phyloP scores from a whole-genome alignment of 2,797 vertebrate genomes.

The Liasis olivaceus region DNA sequence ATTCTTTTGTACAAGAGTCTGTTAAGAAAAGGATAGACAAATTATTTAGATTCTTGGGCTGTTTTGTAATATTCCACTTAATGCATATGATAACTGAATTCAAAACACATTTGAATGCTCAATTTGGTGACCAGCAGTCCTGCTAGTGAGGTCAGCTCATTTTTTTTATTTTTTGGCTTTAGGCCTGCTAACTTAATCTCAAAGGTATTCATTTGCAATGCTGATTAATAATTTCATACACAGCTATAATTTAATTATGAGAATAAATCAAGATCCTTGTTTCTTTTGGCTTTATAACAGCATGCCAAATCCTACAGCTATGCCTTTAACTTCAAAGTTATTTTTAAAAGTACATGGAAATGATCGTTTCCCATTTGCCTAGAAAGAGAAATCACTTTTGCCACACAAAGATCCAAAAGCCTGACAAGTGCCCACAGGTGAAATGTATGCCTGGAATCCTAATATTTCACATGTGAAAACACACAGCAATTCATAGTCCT shows the following conservation, averaged over 20 bases:
- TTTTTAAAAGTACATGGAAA: not conserved
- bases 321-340: not conserved
- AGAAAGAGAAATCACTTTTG: not conserved
- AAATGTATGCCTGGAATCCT: too few relatives aligned
- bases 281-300: not conserved
- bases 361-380: not conserved
- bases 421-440: not conserved
- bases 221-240: not conserved
- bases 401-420: not conserved
- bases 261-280: not conserved
- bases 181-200: too few relatives aligned
- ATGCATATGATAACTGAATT: not conserved
- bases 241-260: not conserved
- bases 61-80: not conserved
- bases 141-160: not conserved
- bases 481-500: too few relatives aligned
- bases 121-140: not conserved
- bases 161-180: not conserved
- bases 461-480: too few relatives aligned
- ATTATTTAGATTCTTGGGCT: not conserved
- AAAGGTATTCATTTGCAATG: not conserved
- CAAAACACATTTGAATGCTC: not conserved
- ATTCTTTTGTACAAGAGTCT: not conserved
- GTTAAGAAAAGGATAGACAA: not conserved
- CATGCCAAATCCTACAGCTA: not conserved